Evolutionary conservation across 2,888 invertebrate genomes (phyloP), one percentile per base, ranked within the genome.

Genomic region (Gibbula magus): DNA sequence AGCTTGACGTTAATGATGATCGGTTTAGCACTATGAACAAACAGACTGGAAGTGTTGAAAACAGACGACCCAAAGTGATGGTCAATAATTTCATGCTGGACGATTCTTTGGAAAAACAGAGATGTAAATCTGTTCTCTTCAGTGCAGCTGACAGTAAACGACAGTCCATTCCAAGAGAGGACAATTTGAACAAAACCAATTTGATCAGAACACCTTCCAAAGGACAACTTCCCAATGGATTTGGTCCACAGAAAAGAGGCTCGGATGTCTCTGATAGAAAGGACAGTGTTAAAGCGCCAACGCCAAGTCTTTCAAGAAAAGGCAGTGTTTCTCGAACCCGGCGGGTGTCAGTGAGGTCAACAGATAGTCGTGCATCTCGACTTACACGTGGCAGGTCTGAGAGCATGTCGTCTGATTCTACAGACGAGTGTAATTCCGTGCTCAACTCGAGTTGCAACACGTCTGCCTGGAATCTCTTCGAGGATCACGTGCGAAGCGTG

Each of bases 401-500:
- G 39, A 75, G 75, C 35, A 20, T 75, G 54, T 53, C 75, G 53
- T 75, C 75, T 32, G 75, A 75, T 54, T 75, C 75, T 0, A 54
- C 29, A 54, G 75, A 75, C 22, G 52, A 22, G 20, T 25, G 53
- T n/a, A 54, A 16, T 32, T 70, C 70, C 20, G 32, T 35, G 39
- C 29, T 8, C 51, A n/a, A 73, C 56, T 25, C 35, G 10, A 22
- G 29, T 61, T 5, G 66, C 70, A 2, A 4, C 32, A 13, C 35
- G 25, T 53, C 75, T 2, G 82, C 79, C 7, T 89, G 88, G 88
- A 83, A 82, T 8, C 80, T 78, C 16, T 88, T 88, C 76, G 87
- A 84, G 70, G 84, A 86, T 52, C 84, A 87, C 54, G 85, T 88
- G 18, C 87, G 87, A 78, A 82, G 56, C 25, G 87, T 88, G 22